Conservation (phyloP, 1,140 invertebrate species). For the Anthonomus grandis region DNA sequence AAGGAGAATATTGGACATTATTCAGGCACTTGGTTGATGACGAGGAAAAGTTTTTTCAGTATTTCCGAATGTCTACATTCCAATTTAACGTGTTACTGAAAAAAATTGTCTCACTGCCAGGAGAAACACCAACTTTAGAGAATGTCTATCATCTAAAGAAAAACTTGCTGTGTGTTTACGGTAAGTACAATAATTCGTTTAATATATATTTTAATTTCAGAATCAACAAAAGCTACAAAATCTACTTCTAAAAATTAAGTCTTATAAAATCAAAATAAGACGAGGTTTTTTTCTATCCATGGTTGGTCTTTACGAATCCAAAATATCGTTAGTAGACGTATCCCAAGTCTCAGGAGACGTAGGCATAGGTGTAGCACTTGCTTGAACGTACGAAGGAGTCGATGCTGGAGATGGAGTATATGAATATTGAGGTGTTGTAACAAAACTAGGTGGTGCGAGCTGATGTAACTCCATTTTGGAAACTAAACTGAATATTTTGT, state of each 20-base stretch:
- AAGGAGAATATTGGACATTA: too few relatives aligned
- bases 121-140: not conserved
- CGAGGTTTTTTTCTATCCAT: too few relatives aligned
- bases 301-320: too few relatives aligned
- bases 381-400: not conserved
- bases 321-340: too few relatives aligned
- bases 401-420: constrained; percentile 9
- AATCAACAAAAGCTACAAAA: too few relatives aligned
- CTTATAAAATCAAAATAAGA: too few relatives aligned
- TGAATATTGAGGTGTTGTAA: not conserved
- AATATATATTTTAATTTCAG: too few relatives aligned
- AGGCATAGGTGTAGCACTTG: constrained; percentile 16
- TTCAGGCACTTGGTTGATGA: constrained; percentile 11
- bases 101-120: constrained; percentile 4
- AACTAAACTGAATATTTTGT: constrained; percentile 13
- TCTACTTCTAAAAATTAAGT: too few relatives aligned
- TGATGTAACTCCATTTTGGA: constrained; percentile 17
- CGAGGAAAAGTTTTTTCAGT: constrained; percentile 16
- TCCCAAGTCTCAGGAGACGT: constrained; percentile 12
- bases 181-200: constrained; percentile 2
- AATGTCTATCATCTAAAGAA: too few relatives aligned
- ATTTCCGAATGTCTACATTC: constrained; percentile 6
- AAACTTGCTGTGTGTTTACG: too few relatives aligned
- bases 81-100: not conserved
- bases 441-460: constrained; percentile 9